Conservation (phyloP, 2,888 invertebrate genomes). For the Creontiades dilutus region DNA sequence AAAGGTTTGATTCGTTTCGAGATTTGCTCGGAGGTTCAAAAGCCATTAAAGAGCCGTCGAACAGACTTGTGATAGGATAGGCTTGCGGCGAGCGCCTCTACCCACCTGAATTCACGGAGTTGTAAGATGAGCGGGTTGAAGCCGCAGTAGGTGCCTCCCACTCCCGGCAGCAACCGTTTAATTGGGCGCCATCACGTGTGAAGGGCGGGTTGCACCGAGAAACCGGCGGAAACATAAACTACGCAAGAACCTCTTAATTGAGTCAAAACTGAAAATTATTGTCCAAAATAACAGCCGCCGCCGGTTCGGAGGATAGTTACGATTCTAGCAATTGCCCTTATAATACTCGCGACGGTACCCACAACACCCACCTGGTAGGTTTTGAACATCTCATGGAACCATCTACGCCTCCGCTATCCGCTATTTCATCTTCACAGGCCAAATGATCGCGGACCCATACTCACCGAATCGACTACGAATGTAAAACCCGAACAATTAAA, state of each 20-base stretch:
- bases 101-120: too few relatives aligned
- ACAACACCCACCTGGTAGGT: not conserved
- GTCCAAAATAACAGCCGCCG: slow-evolving; percentile 22
- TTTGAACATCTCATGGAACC: slow-evolving; percentile 1
- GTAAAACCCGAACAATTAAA: too few relatives aligned
- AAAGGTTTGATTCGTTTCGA: too few relatives aligned
- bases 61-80: too few relatives aligned
- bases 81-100: too few relatives aligned
- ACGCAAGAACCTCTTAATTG: slow-evolving; percentile 38
- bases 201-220: slow-evolving; percentile 39
- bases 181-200: slow-evolving; percentile 37
- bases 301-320: not conserved
- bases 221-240: slow-evolving; percentile 50
- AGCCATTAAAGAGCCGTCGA: too few relatives aligned
- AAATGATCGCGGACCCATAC: not conserved
- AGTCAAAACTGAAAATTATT: slow-evolving; percentile 44
- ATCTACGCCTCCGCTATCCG: not conserved
- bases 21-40: too few relatives aligned
- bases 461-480: too few relatives aligned
- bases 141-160: not conserved
- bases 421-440: not conserved
- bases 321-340: slow-evolving; percentile 28
- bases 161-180: not conserved
- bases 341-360: slow-evolving; percentile 4
- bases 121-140: not conserved